A percentile compares a stretch with the other conserved stretches of the same genome.
Evolutionary conservation across 2,888 invertebrate species (phyloP).

Genomic region (Clanis bilineata): DNA sequence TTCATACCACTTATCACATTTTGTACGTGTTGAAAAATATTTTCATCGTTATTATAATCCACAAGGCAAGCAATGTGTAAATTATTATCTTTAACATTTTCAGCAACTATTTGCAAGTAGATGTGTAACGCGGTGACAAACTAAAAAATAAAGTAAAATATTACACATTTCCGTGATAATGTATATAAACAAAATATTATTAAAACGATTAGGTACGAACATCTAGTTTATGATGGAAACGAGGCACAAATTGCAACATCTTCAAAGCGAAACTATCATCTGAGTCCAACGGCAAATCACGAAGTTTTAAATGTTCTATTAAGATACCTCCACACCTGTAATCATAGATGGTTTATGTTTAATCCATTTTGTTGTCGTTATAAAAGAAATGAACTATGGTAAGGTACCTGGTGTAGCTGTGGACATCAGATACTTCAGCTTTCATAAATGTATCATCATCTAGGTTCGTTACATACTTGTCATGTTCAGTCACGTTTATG

Average conservation of each 20-base stretch:
- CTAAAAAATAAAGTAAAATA: not conserved
- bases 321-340: conserved; percentile 30
- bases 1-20: conserved; percentile 17
- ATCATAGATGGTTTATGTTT: not conserved
- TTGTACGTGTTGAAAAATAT: conserved; percentile 27
- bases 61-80: conserved; percentile 33
- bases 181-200: too few relatives aligned
- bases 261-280: not conserved
- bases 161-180: not conserved
- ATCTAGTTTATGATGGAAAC: not conserved
- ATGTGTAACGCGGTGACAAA: conserved; percentile 15
- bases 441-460: not conserved
- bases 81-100: conserved; percentile 34
- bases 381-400: not conserved
- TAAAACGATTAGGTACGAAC: not conserved
- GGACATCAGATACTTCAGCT: conserved; percentile 12
- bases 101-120: conserved; percentile 39
- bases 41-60: conserved; percentile 11
- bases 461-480: not conserved
- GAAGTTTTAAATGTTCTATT: conserved; percentile 23
- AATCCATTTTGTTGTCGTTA: not conserved
- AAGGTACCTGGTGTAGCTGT: conserved; percentile 21
- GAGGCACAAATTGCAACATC: not conserved
- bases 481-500: conserved; percentile 32
- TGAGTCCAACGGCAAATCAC: not conserved